These are phyloP conservation scores for Allolobophora icterica DNA, from an alignment of 2,888 invertebrate genomes.

Conservation along the genomic window DNA sequence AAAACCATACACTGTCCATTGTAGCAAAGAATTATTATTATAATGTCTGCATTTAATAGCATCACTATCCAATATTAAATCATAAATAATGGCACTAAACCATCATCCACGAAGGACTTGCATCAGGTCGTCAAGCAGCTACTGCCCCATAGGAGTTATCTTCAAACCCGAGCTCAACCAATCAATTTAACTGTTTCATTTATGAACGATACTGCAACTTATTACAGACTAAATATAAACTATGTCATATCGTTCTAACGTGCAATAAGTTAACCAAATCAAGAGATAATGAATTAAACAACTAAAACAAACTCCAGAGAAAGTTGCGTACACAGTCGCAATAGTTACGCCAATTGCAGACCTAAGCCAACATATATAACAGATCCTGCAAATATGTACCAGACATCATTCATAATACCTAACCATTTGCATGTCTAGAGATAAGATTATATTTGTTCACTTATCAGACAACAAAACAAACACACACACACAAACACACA, in stretches of 20 bases:
- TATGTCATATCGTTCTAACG: neutral
- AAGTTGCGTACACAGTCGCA: neutral
- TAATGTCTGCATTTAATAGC: too few relatives aligned
- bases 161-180: neutral
- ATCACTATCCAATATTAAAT: too few relatives aligned
- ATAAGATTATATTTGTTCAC: neutral
- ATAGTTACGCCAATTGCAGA: neutral
- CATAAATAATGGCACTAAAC: neutral
- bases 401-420: neutral
- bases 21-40: too few relatives aligned
- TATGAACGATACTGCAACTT: neutral
- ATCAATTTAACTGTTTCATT: neutral
- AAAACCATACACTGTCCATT: too few relatives aligned
- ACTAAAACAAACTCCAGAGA: neutral
- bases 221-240: neutral
- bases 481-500: too few relatives aligned
- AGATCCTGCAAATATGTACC: neutral
- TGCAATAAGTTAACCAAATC: neutral
- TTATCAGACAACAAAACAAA: slow-evolving; percentile 13
- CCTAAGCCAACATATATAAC: neutral
- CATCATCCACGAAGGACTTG: neutral
- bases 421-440: neutral
- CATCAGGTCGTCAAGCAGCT: neutral
- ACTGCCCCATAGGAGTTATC: neutral
- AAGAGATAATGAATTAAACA: neutral